Base-by-base conservation (phyloP, 1,140 invertebrate species). In the Acarapis woodi region DNA sequence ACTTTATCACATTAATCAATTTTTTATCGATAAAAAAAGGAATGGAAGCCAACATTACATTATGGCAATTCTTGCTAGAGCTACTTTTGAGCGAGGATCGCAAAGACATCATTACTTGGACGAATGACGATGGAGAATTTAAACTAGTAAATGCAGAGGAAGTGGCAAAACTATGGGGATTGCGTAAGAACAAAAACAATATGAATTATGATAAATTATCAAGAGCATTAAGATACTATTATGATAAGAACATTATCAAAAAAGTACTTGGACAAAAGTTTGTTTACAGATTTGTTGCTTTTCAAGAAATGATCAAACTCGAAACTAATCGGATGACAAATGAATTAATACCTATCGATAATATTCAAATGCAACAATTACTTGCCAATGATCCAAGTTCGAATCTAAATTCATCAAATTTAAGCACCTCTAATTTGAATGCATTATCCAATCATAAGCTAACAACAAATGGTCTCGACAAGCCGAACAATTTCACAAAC, bases 191-290 rank as follows among this genome's bases (percentile, higher is more conserved):
- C 44, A 71, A 71, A 46, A 66, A 64, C 29, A 70, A 71, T 47
- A 70, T 70, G 68, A 70, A 70, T 51, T 71, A 70, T 49, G 68
- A 70, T 49, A 70, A 70, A 51, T 56, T 70, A 37, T 65, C 62
- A 41, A 50, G 68, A 24, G 68, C 68, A 6, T 53, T 70, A 5
- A 50, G 69, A 2, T 70, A 70, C 49, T 70, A 70, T 47, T 70
- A 70, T 47, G 67, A 70, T 48, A 71, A 71, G 47, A 63, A 67
- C 42, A 70, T 70, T 40, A 66, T 70, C 44, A 59, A 62, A 42
- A 70, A 70, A 49, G 67, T 70, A 2, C 54, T 66, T 26, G 67
- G 67, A 14, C 68, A 70, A 45, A 62, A 62, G 42, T 62, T 62
- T 48, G 60, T 62, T 2, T 62, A 62, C 44, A 55, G 58, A 39